phyloP scores from a whole-genome alignment of 2,888 invertebrate species.

The Bombylius major region DNA sequence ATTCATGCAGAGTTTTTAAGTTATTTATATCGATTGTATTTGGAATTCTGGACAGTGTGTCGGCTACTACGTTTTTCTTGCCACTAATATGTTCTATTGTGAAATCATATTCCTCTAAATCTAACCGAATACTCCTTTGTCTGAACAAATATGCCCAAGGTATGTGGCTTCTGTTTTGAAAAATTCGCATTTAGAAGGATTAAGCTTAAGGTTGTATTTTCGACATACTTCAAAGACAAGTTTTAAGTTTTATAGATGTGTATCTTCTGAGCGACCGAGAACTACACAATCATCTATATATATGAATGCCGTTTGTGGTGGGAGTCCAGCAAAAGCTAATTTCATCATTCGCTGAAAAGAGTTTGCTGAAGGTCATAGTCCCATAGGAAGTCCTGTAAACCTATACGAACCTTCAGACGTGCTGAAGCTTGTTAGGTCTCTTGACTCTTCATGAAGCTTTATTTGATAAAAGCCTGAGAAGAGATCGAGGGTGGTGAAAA shows the following conservation, averaged over 20 bases:
- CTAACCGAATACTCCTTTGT: conserved; percentile 1
- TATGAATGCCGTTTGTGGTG: conserved; percentile 14
- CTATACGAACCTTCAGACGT: conserved; percentile 13
- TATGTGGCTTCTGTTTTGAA: conserved; percentile 12
- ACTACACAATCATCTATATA: conserved; percentile 18
- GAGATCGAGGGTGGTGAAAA: conserved; percentile 3
- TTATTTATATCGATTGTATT: neutral
- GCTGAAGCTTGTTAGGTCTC: neutral
- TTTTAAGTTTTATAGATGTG: conserved; percentile 7
- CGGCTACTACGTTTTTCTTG: neutral
- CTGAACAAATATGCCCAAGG: conserved; percentile 11
- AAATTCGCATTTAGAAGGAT: conserved; percentile 14
- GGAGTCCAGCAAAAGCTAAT: conserved; percentile 14
- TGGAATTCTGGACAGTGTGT: neutral
- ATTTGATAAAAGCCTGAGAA: conserved; percentile 6
- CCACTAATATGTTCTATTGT: neutral
- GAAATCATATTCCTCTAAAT: neutral
- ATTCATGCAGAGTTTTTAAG: neutral
- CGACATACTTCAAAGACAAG: conserved; percentile 2
- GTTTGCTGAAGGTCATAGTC: conserved; percentile 15
- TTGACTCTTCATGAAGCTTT: conserved; percentile 1
- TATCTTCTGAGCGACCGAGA: conserved; percentile 13
- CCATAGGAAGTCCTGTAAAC: conserved; percentile 16
- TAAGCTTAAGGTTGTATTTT: conserved; percentile 9
- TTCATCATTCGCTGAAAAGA: conserved; percentile 20